Evolutionary conservation across 2,888 invertebrate species (phyloP).

Genomic region (Parthenolecanium corni): DNA sequence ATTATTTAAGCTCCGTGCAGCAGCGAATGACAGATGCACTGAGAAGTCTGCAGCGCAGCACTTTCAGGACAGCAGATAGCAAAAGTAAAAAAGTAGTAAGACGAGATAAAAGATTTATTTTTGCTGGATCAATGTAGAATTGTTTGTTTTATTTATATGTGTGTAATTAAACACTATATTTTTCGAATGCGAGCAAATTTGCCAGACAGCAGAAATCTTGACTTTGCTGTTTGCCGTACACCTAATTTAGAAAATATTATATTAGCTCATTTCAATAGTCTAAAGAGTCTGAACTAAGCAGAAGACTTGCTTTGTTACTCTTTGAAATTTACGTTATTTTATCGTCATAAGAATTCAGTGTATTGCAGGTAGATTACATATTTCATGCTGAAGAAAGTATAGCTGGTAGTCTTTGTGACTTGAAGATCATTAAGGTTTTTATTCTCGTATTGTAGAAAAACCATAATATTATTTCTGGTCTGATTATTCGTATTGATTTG

Average conservation of each 20-base stretch:
- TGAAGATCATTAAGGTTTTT: no score
- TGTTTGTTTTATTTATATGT: background rate
- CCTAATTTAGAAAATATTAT: background rate
- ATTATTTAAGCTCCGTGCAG: constrained; percentile 52
- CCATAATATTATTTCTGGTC: no score
- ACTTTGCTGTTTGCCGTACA: background rate
- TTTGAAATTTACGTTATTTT: no score
- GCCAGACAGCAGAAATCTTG: no score
- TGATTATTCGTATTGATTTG: no score
- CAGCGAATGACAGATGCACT: constrained; percentile 36
- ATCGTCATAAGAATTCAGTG: no score
- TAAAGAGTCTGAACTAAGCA: no score
- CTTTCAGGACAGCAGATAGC: constrained; percentile 2
- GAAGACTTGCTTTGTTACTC: no score
- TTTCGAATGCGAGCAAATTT: constrained; percentile 4
- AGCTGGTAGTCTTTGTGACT: no score
- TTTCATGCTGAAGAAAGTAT: no score
- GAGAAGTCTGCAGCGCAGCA: constrained; percentile 32
- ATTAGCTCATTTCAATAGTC: background rate
- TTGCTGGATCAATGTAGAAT: background rate
- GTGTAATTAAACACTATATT: constrained; percentile 17
- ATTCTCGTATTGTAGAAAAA: no score
- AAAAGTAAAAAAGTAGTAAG: constrained; percentile 16
- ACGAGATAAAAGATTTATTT: constrained; percentile 8
- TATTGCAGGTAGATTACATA: no score